A percentile compares a stretch with the other conserved stretches of the same genome.
Evolutionary conservation across 2,888 invertebrate species (phyloP).

Genomic region (Xestia sexstrigata): DNA sequence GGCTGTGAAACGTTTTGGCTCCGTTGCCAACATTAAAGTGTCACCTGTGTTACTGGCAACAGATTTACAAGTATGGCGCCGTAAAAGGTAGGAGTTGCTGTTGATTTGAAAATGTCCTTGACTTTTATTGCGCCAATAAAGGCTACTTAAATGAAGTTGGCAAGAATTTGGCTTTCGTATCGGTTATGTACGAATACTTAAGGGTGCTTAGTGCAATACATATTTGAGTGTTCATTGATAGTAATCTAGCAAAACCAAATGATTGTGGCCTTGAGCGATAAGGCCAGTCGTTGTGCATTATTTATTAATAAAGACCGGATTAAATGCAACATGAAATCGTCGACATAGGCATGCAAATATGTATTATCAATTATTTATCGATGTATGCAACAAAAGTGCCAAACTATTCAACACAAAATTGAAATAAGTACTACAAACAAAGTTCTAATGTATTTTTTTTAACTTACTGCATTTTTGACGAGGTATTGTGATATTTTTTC

Average conservation of each 20-base stretch:
- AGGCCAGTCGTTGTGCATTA: neutral
- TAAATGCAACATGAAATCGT: neutral
- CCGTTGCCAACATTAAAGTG: constrained; percentile 54
- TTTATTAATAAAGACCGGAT: neutral
- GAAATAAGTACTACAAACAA: neutral
- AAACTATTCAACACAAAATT: neutral
- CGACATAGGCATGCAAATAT: neutral
- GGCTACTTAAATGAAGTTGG: neutral
- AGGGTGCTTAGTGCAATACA: neutral
- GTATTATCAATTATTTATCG: neutral
- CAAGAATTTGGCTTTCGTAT: constrained; percentile 9
- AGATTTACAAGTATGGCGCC: constrained; percentile 33
- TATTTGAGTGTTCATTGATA: neutral
- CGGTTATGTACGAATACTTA: neutral
- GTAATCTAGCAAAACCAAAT: constrained; percentile 11
- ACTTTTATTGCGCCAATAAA: constrained; percentile 27
- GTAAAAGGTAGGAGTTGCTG: neutral
- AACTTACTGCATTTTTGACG: rapidly evolving
- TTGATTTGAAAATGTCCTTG: constrained; percentile 19
- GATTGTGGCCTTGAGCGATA: neutral
- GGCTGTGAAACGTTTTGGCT: constrained; percentile 53
- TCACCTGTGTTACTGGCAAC: constrained; percentile 34
- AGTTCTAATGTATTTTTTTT: neutral
- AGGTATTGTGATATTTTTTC: neutral
- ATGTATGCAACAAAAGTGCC: neutral